phyloP scores from a whole-genome alignment of 2,888 invertebrate species.

The Schizaphis graminum region DNA sequence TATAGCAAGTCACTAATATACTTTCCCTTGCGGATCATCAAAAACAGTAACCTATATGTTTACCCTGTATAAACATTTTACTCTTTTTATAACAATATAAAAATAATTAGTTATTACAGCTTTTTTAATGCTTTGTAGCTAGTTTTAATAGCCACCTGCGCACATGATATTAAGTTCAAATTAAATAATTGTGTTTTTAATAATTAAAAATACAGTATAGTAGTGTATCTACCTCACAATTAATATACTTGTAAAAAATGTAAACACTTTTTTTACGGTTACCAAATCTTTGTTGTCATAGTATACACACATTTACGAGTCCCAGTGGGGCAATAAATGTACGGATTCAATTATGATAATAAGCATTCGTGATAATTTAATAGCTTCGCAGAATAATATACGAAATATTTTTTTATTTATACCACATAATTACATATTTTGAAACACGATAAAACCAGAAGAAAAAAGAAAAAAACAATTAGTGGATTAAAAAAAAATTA shows the following conservation, averaged over 20 bases:
- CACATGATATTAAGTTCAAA: neutral
- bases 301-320: constrained; percentile 37
- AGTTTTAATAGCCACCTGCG: neutral
- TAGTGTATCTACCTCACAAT: neutral
- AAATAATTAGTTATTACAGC: neutral
- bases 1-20: neutral
- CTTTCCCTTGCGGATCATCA: neutral
- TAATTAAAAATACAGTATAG: neutral
- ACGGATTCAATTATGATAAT: constrained; percentile 53
- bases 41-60: neutral
- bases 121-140: neutral
- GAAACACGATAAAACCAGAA: neutral
- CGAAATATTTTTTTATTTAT: neutral
- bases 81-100: constrained; percentile 6
- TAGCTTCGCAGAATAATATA: neutral
- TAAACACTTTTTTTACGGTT: neutral
- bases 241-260: neutral
- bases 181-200: constrained; percentile 22
- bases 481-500: neutral
- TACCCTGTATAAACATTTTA: neutral
- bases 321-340: neutral
- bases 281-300: constrained; percentile 22
- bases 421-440: neutral
- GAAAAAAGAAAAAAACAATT: neutral
- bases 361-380: constrained; percentile 3